Base-by-base conservation (phyloP, 2,888 invertebrate genomes). In the Gibbula magus region DNA sequence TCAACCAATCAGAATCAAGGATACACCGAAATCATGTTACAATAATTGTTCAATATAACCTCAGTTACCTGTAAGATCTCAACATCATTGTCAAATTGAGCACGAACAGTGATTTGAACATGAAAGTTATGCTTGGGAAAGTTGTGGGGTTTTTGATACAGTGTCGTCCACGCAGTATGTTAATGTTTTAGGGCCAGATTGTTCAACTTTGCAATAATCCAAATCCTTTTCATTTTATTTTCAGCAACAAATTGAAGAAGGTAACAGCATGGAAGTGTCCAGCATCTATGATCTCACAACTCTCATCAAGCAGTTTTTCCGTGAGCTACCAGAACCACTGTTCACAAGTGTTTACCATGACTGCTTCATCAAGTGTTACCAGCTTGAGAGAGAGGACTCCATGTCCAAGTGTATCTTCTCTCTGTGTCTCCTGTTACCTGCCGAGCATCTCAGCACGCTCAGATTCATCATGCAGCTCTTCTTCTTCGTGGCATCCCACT, bases 211-310 rank as follows among this genome's bases (percentile, higher is more conserved):
- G n/a, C n/a, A n/a, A n/a, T n/a, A n/a, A n/a, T n/a, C n/a, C n/a
- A n/a, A 29, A 22, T 67, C 25, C 29, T 67, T 45, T 8, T 35
- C 1, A 45, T 45, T 45, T 4, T 45, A 1, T 45, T 93, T 94
- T 81, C 92, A 96, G 96, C 93, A 94, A 87, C 93, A 94, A 81
- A 92, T 97, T 80, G 96, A 97, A 90, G 95, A 94, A 70, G 96
- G 96, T 8, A 95, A 95, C 76, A 94, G 94, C 77, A 94, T 97
- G 20, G 95, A 95, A 76, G 95, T 95, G 2, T 89, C 89, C 16
- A 95, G 96, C 89, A 96, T 96, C 0, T 95, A 96, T 86, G 98
- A 98, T 93, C 95, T 97, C 20, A 97, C 97, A 0, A 96, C 96
- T 91, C 95, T 97, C 45, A 93, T 98, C 32, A 98, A 98, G 92